A percentile compares a stretch with the other conserved stretches of the same genome.
phyloP scores from a whole-genome alignment of 2,113 vertebrate genomes.

The Turnix velox region DNA sequence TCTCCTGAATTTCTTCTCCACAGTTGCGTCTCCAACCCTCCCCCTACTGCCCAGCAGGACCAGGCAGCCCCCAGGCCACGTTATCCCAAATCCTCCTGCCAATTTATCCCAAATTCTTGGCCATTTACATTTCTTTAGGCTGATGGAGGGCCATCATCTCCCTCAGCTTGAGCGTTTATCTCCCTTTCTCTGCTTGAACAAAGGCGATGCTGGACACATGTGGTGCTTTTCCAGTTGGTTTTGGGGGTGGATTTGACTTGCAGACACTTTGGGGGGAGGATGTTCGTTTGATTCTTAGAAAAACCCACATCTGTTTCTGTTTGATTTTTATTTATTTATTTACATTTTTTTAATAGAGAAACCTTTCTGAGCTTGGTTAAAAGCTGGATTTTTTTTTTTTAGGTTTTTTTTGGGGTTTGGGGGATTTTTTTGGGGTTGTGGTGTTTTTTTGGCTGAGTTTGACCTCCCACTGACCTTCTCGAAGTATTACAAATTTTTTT shows the following conservation, averaged over 20 bases:
- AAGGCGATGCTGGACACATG: conserved; percentile 13
- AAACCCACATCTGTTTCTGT: conserved; percentile 63
- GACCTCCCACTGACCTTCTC: conserved; percentile 52
- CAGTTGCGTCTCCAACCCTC: too few species aligned
- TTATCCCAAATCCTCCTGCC: background rate
- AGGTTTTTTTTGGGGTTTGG: too few species aligned
- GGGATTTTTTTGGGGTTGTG: too few species aligned
- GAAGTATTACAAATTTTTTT: conserved; percentile 46
- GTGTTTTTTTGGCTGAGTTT: conserved; percentile 49
- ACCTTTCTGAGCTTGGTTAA: conserved; percentile 37
- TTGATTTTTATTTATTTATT: too few species aligned
- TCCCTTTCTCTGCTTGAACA: conserved; percentile 19
- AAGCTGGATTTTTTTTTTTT: conserved; percentile 14
- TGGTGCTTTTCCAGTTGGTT: background rate
- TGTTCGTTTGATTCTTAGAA: conserved; percentile 59
- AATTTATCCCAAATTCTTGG: background rate
- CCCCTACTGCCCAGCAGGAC: background rate
- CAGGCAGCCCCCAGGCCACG: background rate
- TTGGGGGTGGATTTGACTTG: conserved; percentile 5
- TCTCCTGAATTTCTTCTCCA: too few species aligned
- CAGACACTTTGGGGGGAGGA: conserved; percentile 60
- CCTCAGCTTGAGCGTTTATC: background rate
- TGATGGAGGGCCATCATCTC: conserved; percentile 36
- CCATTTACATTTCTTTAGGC: conserved; percentile 56
- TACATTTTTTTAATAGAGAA: conserved; percentile 39